Conservation (phyloP, 1,140 invertebrate species). For the Glossosoma conforme region DNA sequence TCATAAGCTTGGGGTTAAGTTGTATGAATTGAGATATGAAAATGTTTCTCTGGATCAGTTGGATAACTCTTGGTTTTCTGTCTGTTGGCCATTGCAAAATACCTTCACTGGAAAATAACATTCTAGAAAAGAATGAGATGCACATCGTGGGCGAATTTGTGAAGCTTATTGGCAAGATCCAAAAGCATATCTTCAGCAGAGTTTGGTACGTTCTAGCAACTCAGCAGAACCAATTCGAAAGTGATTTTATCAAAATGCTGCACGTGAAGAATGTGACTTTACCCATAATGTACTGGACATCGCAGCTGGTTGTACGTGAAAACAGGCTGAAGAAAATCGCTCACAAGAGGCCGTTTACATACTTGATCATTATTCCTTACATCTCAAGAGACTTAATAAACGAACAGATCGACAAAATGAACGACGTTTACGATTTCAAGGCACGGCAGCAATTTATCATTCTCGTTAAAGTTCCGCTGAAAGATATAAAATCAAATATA, state of each 20-base stretch:
- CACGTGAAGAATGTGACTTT: not conserved
- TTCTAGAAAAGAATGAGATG: too few relatives aligned
- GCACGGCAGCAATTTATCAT: conserved; percentile 43
- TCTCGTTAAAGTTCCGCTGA: conserved; percentile 37
- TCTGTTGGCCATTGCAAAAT: too few relatives aligned
- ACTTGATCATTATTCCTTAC: not conserved
- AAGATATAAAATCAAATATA: conserved; percentile 37
- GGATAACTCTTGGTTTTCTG: too few relatives aligned
- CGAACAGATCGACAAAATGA: not conserved
- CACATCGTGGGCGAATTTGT: too few relatives aligned
- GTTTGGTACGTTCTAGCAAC: not conserved
- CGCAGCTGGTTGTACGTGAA: not conserved
- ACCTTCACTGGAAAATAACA: too few relatives aligned
- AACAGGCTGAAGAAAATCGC: not conserved
- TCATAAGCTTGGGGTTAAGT: too few relatives aligned
- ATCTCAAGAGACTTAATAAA: not conserved
- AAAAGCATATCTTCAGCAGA: not conserved
- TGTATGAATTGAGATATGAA: too few relatives aligned
- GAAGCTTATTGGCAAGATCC: not conserved
- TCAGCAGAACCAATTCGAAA: not conserved
- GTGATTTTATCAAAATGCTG: not conserved
- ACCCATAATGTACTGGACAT: not conserved
- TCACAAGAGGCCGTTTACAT: not conserved
- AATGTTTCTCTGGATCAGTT: too few relatives aligned
- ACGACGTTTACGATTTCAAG: too few relatives aligned